Evolutionary conservation across 1,140 invertebrate species (phyloP).

Genomic region (Dufourea novaeangliae): DNA sequence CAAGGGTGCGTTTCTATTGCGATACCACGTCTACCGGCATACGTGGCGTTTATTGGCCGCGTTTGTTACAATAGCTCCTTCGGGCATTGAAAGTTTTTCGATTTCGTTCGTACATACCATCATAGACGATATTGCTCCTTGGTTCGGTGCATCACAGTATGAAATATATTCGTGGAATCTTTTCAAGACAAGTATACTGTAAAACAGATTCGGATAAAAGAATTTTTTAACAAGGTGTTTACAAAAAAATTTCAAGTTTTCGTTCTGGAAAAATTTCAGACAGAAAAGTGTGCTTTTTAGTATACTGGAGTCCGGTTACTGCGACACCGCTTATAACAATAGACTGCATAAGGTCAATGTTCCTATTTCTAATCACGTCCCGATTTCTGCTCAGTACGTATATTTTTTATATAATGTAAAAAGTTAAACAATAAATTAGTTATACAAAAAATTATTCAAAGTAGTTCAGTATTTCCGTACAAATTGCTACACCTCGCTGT

Average conservation of each 20-base stretch:
- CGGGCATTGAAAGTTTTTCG: conserved; percentile 65
- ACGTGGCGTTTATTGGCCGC: conserved; percentile 53
- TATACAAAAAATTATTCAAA: too few relatives aligned
- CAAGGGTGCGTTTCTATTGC: conserved; percentile 54
- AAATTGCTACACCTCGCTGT: too few relatives aligned
- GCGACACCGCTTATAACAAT: too few relatives aligned
- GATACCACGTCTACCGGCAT: conserved; percentile 43
- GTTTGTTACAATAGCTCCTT: conserved; percentile 62
- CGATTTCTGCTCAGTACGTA: too few relatives aligned
- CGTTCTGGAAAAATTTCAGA: background rate
- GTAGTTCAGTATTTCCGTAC: too few relatives aligned
- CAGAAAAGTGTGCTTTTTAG: background rate
- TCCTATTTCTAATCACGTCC: too few relatives aligned
- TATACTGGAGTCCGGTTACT: too few relatives aligned
- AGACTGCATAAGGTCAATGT: too few relatives aligned
- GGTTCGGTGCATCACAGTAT: conserved; percentile 7
- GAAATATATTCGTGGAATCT: conserved; percentile 44
- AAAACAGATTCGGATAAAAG: conserved; percentile 14
- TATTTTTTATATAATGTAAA: too few relatives aligned
- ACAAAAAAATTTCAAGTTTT: background rate
- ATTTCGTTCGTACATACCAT: conserved; percentile 55
- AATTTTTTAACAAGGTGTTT: background rate
- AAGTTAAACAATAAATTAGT: too few relatives aligned
- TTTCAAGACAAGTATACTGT: conserved; percentile 24
- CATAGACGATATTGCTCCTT: conserved; percentile 54